phyloP scores from a whole-genome alignment of 2,113 vertebrate genomes.

The Ptilonorhynchus violaceus region DNA sequence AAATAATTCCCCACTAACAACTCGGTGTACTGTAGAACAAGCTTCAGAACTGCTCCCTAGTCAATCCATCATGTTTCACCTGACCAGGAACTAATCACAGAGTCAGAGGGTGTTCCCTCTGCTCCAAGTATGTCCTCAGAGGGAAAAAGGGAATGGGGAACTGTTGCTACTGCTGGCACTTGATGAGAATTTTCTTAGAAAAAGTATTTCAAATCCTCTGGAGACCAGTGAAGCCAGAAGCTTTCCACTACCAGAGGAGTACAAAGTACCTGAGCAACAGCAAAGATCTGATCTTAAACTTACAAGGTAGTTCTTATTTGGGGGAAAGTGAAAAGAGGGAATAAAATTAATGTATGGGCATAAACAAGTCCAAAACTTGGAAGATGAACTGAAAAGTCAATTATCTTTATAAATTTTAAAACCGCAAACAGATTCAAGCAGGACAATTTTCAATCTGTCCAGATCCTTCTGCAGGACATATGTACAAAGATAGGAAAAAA shows the following conservation, averaged over 20 bases:
- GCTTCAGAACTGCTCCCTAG: background rate
- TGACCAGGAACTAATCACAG: background rate
- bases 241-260: background rate
- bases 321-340: background rate
- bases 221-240: background rate
- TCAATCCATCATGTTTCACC: background rate
- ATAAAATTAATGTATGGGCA: background rate
- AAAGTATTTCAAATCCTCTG: background rate
- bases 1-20: background rate
- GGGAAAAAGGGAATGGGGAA: background rate
- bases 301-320: background rate
- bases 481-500: background rate
- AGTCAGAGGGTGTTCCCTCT: background rate
- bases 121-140: background rate
- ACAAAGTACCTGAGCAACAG: background rate
- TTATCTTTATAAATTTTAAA: conserved; percentile 13
- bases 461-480: conserved; percentile 13
- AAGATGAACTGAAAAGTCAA: conserved; percentile 26
- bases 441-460: background rate
- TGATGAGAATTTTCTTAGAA: background rate
- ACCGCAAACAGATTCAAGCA: conserved; percentile 6
- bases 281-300: background rate
- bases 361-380: conserved; percentile 25
- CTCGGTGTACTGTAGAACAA: background rate
- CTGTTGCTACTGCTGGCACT: background rate